Evolutionary conservation across 2,797 vertebrate species (phyloP).

Genomic region (Diplodus puntazzo): DNA sequence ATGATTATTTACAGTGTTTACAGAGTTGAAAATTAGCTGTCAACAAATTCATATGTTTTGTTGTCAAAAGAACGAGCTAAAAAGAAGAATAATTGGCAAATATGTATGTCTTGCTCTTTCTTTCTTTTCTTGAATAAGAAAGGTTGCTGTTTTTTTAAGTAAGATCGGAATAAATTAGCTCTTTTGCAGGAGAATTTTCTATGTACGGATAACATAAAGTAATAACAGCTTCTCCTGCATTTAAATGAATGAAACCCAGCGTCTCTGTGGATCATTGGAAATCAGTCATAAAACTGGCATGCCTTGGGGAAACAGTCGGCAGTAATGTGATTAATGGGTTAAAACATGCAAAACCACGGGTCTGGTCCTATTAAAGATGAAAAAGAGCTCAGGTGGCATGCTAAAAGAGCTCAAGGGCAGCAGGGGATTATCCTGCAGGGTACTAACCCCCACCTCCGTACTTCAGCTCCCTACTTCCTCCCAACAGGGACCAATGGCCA

Average conservation of each 20-base stretch:
- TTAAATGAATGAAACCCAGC: conserved; percentile 15
- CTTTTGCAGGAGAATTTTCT: conserved; percentile 6
- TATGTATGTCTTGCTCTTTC: not conserved
- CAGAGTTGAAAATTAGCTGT: not conserved
- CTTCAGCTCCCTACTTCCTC: conserved; percentile 66
- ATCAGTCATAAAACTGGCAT: conserved; percentile 8
- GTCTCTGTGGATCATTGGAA: not conserved
- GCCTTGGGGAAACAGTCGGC: not conserved
- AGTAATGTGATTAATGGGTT: conserved; percentile 34
- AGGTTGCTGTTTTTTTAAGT: not conserved
- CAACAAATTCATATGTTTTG: conserved; percentile 9
- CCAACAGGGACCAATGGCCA: conserved; percentile 68
- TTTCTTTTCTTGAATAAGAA: not conserved
- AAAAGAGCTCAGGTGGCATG: conserved; percentile 58
- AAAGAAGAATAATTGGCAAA: not conserved
- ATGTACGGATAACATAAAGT: not conserved
- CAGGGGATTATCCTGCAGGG: conserved; percentile 61
- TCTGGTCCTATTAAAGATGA: conserved; percentile 62
- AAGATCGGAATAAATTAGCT: not conserved
- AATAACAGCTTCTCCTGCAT: not conserved
- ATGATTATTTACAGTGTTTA: too few species aligned
- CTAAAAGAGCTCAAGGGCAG: conserved; percentile 55
- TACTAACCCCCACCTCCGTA: conserved; percentile 30
- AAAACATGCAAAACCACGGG: conserved; percentile 42
- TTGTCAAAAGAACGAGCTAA: not conserved